Conservation (phyloP, 2,888 invertebrate species). For the Sabellastarte sp. region DNA sequence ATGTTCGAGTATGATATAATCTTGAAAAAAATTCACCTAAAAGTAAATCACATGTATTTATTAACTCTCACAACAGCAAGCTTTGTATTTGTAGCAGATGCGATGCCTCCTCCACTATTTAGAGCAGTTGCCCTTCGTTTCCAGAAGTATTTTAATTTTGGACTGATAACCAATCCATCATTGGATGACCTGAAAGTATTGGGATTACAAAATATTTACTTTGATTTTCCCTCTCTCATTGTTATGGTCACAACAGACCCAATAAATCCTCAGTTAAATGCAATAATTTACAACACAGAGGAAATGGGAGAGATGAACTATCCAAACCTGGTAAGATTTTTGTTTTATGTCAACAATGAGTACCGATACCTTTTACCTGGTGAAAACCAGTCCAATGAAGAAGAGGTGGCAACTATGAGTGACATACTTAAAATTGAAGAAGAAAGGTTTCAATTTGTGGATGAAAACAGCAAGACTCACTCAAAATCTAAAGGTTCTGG, state of each 20-base stretch:
- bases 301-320: background rate
- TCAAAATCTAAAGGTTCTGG: too few relatives aligned
- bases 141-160: background rate
- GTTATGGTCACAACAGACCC: background rate
- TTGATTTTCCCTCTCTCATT: background rate
- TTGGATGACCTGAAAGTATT: background rate
- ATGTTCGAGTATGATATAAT: too few relatives aligned
- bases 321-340: background rate
- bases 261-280: background rate
- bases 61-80: too few relatives aligned
- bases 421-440: background rate
- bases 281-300: background rate
- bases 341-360: background rate
- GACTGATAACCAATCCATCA: background rate
- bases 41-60: too few relatives aligned
- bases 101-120: too few relatives aligned
- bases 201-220: background rate
- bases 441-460: background rate
- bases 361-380: background rate
- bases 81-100: too few relatives aligned
- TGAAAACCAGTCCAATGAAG: background rate
- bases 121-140: background rate
- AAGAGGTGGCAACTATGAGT: background rate
- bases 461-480: background rate
- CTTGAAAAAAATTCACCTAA: too few relatives aligned